phyloP scores from a whole-genome alignment of 1,140 invertebrate genomes.

The Zaprionus gabonicus region DNA sequence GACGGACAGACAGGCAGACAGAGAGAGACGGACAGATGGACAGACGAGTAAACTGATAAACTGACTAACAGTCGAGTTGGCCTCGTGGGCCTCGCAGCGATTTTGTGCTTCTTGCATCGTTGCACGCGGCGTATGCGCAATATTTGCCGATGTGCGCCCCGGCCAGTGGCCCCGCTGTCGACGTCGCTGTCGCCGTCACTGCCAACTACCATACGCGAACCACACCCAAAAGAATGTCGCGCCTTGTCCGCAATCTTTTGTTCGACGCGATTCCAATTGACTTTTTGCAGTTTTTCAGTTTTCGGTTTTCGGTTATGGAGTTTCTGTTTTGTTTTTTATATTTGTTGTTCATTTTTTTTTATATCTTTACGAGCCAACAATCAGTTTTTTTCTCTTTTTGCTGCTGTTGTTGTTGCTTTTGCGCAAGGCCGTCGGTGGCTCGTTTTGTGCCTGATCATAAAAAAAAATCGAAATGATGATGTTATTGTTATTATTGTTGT shows the following conservation, averaged over 20 bases:
- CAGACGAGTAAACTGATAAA: not conserved
- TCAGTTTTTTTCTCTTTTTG: slow-evolving; percentile 26
- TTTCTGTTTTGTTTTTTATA: not conserved
- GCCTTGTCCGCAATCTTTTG: slow-evolving; percentile 43
- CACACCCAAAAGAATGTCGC: slow-evolving; percentile 51
- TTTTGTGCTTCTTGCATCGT: slow-evolving; percentile 25
- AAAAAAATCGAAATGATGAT: slow-evolving; percentile 32
- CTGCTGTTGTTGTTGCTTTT: slow-evolving; percentile 16
- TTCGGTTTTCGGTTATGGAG: not conserved
- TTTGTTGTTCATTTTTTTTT: slow-evolving; percentile 21
- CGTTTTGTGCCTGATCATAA: slow-evolving; percentile 36
- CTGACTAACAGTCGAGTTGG: not conserved
- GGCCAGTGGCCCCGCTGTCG: slow-evolving; percentile 18
- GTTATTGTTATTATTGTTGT: slow-evolving; percentile 19
- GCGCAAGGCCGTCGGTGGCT: slow-evolving; percentile 45
- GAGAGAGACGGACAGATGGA: not conserved
- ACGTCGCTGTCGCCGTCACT: not conserved
- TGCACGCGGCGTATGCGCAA: slow-evolving; percentile 50
- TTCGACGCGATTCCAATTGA: slow-evolving; percentile 34
- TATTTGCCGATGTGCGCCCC: slow-evolving; percentile 25
- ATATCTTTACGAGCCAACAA: slow-evolving; percentile 45
- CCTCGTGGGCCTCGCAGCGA: not conserved
- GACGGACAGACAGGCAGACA: not conserved
- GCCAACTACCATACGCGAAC: slow-evolving; percentile 21
- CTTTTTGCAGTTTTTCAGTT: slow-evolving; percentile 27